phyloP scores from a whole-genome alignment of 2,113 vertebrate species.

The Anarhynchus alexandrinus region DNA sequence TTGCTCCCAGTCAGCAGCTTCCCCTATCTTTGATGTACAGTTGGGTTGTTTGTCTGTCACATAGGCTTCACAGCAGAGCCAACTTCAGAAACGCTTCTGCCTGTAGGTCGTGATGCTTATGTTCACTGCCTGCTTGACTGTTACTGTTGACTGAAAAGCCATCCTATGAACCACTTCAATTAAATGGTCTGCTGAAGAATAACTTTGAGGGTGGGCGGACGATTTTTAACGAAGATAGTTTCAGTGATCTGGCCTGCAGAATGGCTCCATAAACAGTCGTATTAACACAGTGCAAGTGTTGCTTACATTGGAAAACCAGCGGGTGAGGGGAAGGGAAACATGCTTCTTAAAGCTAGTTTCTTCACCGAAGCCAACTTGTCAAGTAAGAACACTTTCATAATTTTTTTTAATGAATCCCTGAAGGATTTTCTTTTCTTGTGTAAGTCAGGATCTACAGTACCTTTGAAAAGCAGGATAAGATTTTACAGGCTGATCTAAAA shows the following conservation, averaged over 20 bases:
- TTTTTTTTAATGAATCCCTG: background rate
- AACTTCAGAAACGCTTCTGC: background rate
- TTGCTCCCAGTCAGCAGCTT: background rate
- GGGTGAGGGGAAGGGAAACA: background rate
- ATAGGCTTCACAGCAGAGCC: background rate
- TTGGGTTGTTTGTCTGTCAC: background rate
- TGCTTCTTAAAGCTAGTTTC: background rate
- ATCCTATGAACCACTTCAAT: background rate
- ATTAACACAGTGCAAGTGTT: background rate
- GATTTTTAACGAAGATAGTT: background rate
- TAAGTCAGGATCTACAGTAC: background rate
- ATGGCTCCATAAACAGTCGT: background rate
- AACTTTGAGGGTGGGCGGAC: background rate
- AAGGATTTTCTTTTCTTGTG: constrained; percentile 3
- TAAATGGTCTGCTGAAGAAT: background rate
- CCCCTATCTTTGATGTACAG: background rate
- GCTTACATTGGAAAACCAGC: background rate
- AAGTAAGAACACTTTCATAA: background rate
- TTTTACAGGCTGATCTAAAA: background rate
- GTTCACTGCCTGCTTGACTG: background rate
- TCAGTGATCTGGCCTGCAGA: background rate
- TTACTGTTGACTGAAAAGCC: background rate
- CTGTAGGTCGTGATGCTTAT: background rate
- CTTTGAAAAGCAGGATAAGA: background rate
- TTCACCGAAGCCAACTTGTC: background rate